Evolutionary conservation across 2,888 invertebrate genomes (phyloP).

Genomic region (Reticulitermes lucifugus): DNA sequence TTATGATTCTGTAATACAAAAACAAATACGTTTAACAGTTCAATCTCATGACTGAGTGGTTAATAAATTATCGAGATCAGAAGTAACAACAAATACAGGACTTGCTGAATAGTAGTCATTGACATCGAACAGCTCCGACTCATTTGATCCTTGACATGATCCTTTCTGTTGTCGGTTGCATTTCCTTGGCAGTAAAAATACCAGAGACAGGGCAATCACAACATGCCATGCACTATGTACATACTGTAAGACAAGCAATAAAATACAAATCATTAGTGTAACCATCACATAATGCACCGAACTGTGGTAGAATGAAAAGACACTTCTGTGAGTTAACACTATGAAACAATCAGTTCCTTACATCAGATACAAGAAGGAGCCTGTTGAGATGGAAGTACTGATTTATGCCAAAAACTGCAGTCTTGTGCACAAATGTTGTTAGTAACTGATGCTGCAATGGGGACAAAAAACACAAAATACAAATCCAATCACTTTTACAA

Average conservation of each 20-base stretch:
- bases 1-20: neutral
- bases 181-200: slow-evolving; percentile 67
- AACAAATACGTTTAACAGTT: neutral
- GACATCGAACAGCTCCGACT: slow-evolving; percentile 58
- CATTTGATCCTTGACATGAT: slow-evolving; percentile 51
- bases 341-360: too few relatives aligned
- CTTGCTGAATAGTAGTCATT: slow-evolving; percentile 55
- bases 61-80: slow-evolving; percentile 57
- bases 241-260: slow-evolving; percentile 60
- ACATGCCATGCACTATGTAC: slow-evolving; percentile 73
- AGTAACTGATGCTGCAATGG: too few relatives aligned
- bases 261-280: too few relatives aligned
- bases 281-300: neutral
- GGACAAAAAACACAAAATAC: too few relatives aligned
- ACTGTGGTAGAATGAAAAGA: neutral
- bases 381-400: too few relatives aligned
- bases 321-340: too few relatives aligned
- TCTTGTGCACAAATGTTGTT: too few relatives aligned
- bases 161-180: slow-evolving; percentile 38
- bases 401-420: too few relatives aligned
- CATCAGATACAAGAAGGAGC: too few relatives aligned
- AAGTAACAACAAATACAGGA: slow-evolving; percentile 58
- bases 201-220: slow-evolving; percentile 68
- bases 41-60: slow-evolving; percentile 44
- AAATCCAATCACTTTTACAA: too few relatives aligned